Evolutionary conservation across 2,113 vertebrate species (phyloP), one percentile per base, ranked within the genome.

Genomic region (Percopsis transmontana): DNA sequence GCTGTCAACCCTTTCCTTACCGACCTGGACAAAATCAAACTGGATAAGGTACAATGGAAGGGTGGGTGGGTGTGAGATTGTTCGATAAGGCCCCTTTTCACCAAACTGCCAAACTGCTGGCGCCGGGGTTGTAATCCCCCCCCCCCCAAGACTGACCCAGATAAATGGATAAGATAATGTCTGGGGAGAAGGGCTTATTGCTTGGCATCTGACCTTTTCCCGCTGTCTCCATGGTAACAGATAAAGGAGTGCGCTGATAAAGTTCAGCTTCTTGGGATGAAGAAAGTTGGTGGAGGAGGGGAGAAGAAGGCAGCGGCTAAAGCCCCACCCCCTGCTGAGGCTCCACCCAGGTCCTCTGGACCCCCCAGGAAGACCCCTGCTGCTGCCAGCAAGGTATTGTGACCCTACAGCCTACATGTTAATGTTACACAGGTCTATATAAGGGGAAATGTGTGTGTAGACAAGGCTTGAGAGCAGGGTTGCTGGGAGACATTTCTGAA

Each of bases 161-260:
- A 33, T 33, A 33, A 7, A 33, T 7, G 0, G 27, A 33, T 7
- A 6, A 33, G 27, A 13, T 47, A 47, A 47, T 16, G 45, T 47
- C n/a, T 15, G 15, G 45, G 1, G n/a, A 2, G 45, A 14, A 4
- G 42, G 12, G 12, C 13, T 44, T 54, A 1, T 0, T 13, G 1
- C 1, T 20, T 2, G 18, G 0, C 21, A 38, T 3, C 50, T 68
- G 2, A 65, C 18, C 13, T 0, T 16, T 15, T 8, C 4, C 2
- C 1, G 54, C 38, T n/a, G 0, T 58, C 66, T 47, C 1, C 2
- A 1, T 58, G 23, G 2, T 2, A 13, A 54, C 70, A 99, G 97
- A 96, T 99, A 79, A 99, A 98, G 89, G 97, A 99, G 75, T 93
- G 93, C 84, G 94, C 97, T 64, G 97, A 99, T 69, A 98, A 97